A percentile compares a stretch with the other conserved stretches of the same genome.
These are phyloP conservation scores for Chlorodrepanis virens DNA, from an alignment of 2,113 vertebrate species.

Conservation along the genomic window DNA sequence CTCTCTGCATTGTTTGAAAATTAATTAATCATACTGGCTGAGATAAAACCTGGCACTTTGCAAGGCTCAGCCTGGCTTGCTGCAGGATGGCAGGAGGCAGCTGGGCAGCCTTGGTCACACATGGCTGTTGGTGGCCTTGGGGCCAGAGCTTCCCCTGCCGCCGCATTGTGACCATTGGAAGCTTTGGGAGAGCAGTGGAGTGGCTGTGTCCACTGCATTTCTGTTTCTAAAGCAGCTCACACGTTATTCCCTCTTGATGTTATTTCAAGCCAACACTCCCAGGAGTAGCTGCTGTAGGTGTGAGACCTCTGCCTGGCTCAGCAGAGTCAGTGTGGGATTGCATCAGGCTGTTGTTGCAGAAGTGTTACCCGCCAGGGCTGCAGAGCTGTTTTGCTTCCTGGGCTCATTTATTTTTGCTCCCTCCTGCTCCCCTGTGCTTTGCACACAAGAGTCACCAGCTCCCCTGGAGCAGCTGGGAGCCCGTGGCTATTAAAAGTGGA, in stretches of 20 bases:
- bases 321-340: constrained; percentile 29
- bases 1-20: neutral
- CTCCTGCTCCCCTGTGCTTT: constrained; percentile 33
- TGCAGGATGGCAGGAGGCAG: neutral
- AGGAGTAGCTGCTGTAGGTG: neutral
- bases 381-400: constrained; percentile 58
- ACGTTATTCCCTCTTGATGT: neutral
- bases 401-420: constrained; percentile 65
- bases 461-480: neutral
- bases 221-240: neutral
- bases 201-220: rapidly evolving
- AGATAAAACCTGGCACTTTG: neutral
- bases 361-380: neutral
- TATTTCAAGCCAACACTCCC: neutral
- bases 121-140: neutral
- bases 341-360: constrained; percentile 63
- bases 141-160: neutral
- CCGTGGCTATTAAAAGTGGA: neutral
- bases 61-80: rapidly evolving
- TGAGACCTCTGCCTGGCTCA: neutral
- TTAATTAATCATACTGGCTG: neutral
- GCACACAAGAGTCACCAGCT: neutral
- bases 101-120: neutral
- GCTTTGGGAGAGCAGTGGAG: neutral
- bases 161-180: rapidly evolving